Conservation (phyloP, 1,140 invertebrate species). For the Meloidogyne hapla region DNA sequence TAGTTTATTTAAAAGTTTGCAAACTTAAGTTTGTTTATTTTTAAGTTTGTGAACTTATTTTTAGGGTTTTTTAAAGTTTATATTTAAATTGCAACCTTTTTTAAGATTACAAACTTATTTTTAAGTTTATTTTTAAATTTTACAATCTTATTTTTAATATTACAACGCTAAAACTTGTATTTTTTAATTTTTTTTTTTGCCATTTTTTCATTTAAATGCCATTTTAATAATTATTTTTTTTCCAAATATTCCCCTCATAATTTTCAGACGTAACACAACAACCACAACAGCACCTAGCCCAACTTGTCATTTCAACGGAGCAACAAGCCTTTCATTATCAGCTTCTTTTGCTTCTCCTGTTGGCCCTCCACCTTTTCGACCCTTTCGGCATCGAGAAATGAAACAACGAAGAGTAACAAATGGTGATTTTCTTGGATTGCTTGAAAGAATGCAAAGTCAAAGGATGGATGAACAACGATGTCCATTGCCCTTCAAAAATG, state of each 20-base stretch:
- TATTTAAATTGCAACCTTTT: too few species aligned
- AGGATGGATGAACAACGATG: constrained; percentile 89
- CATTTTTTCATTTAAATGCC: neutral
- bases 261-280: neutral
- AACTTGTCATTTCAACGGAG: neutral
- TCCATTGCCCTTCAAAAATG: constrained; percentile 71
- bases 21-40: too few species aligned
- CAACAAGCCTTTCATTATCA: neutral
- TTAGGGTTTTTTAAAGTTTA: too few species aligned
- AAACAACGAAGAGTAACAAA: constrained; percentile 14
- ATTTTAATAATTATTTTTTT: neutral
- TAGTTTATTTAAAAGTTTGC: too few species aligned
- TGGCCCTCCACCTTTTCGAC: neutral
- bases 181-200: too few species aligned
- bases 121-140: too few species aligned
- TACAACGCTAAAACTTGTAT: too few species aligned
- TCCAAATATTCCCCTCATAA: too few species aligned
- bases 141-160: too few species aligned
- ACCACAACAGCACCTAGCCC: neutral
- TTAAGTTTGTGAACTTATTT: too few species aligned
- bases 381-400: neutral
- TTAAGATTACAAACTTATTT: too few species aligned
- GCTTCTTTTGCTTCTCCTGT: constrained; percentile 13
- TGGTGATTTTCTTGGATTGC: constrained; percentile 74
- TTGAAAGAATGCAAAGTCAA: constrained; percentile 85